A percentile compares a stretch with the other conserved stretches of the same genome.
Conservation (phyloP, 2,797 vertebrate genomes). For the Gymnothorax reevesii region DNA sequence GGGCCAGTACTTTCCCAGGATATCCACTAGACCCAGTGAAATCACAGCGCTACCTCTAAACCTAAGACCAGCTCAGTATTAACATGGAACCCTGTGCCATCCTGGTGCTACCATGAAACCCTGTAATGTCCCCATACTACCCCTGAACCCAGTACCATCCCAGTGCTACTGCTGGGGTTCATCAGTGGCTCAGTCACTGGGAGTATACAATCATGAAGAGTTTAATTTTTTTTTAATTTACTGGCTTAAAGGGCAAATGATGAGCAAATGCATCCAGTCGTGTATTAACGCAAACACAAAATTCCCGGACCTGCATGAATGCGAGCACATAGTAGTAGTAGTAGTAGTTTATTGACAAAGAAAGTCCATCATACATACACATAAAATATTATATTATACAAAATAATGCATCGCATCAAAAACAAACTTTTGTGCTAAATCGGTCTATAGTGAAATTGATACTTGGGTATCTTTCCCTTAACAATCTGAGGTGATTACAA, state of each 20-base stretch:
- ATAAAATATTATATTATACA: no score
- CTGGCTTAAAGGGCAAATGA: no score
- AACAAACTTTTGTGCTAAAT: no score
- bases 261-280: neutral
- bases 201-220: neutral
- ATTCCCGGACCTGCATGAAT: neutral
- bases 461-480: no score
- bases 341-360: no score
- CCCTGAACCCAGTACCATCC: neutral
- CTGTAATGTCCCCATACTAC: neutral
- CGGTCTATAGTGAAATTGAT: no score
- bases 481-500: no score
- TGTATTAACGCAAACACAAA: neutral
- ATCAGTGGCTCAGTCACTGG: neutral
- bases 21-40: neutral
- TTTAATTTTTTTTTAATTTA: no score
- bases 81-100: neutral
- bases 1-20: neutral
- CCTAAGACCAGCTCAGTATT: neutral
- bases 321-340: no score
- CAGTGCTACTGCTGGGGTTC: neutral
- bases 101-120: neutral
- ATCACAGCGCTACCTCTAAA: neutral
- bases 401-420: no score
- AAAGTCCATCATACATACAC: no score